Conservation (phyloP, 2,888 invertebrate genomes). For the Lydus trimaculatus region DNA sequence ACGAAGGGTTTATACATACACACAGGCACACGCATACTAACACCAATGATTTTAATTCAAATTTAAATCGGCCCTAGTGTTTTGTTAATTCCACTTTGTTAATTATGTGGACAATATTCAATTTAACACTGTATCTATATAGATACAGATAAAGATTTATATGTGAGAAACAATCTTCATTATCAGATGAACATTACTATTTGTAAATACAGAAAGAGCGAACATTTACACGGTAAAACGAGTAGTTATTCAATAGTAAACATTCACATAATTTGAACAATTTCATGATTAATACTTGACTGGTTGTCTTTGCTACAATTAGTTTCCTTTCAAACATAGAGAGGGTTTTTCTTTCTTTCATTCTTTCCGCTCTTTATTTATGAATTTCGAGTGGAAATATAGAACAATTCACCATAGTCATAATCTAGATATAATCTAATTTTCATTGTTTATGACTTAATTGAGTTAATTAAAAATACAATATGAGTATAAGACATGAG, state of each 20-base stretch:
- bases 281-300: too few relatives aligned
- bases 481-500: background rate
- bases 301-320: too few relatives aligned
- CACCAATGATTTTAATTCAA: slow-evolving; percentile 57
- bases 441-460: background rate
- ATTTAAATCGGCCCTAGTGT: slow-evolving; percentile 60
- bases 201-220: too few relatives aligned
- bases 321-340: too few relatives aligned
- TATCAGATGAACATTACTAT: background rate
- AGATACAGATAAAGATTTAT: slow-evolving; percentile 8
- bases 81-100: slow-evolving; percentile 61
- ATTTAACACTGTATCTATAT: slow-evolving; percentile 12
- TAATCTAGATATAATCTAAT: background rate
- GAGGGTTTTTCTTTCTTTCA: too few relatives aligned
- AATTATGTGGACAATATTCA: slow-evolving; percentile 56
- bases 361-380: background rate
- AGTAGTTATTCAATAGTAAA: background rate
- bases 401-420: background rate
- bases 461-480: slow-evolving; percentile 1
- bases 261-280: background rate
- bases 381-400: background rate
- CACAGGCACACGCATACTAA: background rate
- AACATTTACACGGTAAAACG: too few relatives aligned
- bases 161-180: background rate
- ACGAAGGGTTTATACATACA: background rate